Evolutionary conservation across 2,888 invertebrate species (phyloP).

Genomic region (Aelia acuminata): DNA sequence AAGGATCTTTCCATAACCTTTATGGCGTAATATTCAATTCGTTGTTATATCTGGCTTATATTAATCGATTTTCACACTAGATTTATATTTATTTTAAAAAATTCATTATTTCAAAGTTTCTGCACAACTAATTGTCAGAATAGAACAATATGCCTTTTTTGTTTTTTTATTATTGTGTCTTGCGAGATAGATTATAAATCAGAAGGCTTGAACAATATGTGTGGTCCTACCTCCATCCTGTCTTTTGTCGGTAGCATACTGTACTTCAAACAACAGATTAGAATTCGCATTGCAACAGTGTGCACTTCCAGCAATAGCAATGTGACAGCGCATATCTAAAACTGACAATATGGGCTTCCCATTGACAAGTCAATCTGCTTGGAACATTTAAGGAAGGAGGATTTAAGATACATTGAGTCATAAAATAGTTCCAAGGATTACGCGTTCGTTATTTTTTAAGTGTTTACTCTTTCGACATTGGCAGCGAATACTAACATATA

Average conservation of each 20-base stretch:
- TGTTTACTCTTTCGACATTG: not conserved
- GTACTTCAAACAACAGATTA: conserved; percentile 20
- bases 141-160: too few relatives aligned
- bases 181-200: not conserved
- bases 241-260: not conserved
- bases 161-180: not conserved
- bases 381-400: not conserved
- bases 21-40: too few relatives aligned
- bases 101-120: not conserved
- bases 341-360: conserved; percentile 17
- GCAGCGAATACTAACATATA: too few relatives aligned
- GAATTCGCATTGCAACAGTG: conserved; percentile 34
- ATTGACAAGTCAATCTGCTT: not conserved
- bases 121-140: not conserved
- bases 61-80: too few relatives aligned
- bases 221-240: not conserved
- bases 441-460: not conserved
- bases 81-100: too few relatives aligned
- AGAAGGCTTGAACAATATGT: not conserved
- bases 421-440: not conserved
- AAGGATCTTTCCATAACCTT: too few relatives aligned
- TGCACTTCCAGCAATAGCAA: conserved; percentile 29
- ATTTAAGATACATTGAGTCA: not conserved
- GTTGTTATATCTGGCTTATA: too few relatives aligned
- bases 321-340: conserved; percentile 26